Evolutionary conservation across 2,797 vertebrate species (phyloP), one percentile per base, ranked within the genome.

Genomic region (Dryobates pubescens): DNA sequence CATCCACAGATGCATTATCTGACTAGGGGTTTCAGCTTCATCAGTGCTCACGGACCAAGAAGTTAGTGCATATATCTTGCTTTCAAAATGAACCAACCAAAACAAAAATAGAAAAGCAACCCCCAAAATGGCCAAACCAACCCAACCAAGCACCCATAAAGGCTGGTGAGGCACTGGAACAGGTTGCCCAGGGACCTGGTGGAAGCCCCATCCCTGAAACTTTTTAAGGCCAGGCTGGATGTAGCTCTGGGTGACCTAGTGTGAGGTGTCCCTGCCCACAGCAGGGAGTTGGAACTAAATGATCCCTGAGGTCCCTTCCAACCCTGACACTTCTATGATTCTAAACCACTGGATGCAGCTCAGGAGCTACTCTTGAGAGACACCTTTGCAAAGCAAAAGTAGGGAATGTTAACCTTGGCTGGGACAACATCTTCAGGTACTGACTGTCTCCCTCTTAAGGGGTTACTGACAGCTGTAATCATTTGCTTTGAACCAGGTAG

Each of bases 121-220:
- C 29, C n/a, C 17, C 14, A 11, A n/a, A 6, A 1, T 0, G 5
- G 22, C 19, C 6, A 17, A 62, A 8, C 41, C 53, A 61, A 8
- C 1, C 1, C 49, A 67, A 22, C 0, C 49, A 49, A 23, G 0
- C 20, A 43, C 41, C 16, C 41, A 16, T 43, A 14, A 43, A 17
- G 41, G 41, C 38, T 43, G 15, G 16, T 43, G 41, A 43, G 16
- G 16, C 41, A 43, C 16, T 43, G 41, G 41, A 43, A 43, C 41
- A 43, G 41, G 41, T 43, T 43, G 16, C 16, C 41, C 41, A 43
- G 41, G 41, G 41, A 43, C 15, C 15, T 43, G 41, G 41, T 43
- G 15, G 41, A 16, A 16, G 41, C 16, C 16, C 15, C 41, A 43
- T 43, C 16, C 41, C 41, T 43, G 41, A 17, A 43, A 43, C 15